These are phyloP conservation scores for Triops longicaudatus DNA, from an alignment of 1,140 invertebrate genomes.

Conservation along the genomic window DNA sequence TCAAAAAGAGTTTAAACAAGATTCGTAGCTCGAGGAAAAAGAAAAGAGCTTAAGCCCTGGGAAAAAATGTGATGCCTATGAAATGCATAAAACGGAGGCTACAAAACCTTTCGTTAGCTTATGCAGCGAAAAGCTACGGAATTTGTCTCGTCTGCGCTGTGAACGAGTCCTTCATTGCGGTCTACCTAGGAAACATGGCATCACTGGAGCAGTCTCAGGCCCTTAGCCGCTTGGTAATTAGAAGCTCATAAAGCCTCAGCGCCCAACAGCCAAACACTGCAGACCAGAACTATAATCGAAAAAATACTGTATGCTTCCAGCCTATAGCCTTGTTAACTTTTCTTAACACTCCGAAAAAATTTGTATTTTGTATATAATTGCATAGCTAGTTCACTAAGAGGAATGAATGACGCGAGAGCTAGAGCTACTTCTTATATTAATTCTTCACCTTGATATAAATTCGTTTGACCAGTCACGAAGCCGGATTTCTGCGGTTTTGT, in stretches of 20 bases:
- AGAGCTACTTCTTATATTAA: too few relatives aligned
- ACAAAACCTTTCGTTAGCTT: neutral
- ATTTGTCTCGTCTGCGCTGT: neutral
- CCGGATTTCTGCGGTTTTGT: neutral
- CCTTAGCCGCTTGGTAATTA: conserved; percentile 8
- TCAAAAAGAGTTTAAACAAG: neutral
- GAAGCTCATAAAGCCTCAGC: neutral
- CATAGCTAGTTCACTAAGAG: too few relatives aligned
- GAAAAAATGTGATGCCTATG: neutral
- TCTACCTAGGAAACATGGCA: neutral
- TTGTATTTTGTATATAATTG: neutral
- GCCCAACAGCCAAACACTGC: neutral
- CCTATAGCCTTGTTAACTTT: neutral
- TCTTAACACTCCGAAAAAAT: neutral
- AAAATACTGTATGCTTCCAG: neutral
- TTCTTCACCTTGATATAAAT: neutral
- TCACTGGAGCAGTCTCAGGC: neutral
- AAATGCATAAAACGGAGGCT: neutral
- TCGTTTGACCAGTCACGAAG: neutral
- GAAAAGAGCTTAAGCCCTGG: neutral
- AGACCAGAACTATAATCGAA: neutral
- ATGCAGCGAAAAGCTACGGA: neutral
- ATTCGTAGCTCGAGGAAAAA: neutral
- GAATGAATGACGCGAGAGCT: too few relatives aligned
- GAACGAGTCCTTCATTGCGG: conserved; percentile 10